Base-by-base conservation (phyloP, 2,113 vertebrate genomes). In the Myiozetetes cayanensis region DNA sequence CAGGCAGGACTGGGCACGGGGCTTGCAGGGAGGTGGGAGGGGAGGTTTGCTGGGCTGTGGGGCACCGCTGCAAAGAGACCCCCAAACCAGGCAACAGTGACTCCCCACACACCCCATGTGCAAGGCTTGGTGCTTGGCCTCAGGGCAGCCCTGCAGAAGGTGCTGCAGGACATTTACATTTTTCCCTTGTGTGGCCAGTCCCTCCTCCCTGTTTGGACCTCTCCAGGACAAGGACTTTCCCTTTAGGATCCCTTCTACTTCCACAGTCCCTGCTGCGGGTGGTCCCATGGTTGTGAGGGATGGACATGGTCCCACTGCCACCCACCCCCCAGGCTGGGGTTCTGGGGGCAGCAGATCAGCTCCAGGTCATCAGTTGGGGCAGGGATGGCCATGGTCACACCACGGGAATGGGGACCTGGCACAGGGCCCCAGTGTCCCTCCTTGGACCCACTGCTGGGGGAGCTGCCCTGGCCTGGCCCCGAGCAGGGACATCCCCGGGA, bases 21-120 rank as follows among this genome's bases (percentile, higher is more conserved):
- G 35, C 35, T 68, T 39, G 61, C 16, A 39, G 5, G 24, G 23
- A 15, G 31, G 27, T 43, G 58, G 25, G n/a, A 49, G 19, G 9
- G 53, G 44, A 59, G 75, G 56, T 43, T 63, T 59, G 19, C 22
- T 53, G 55, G 25, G 37, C 19, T 46, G 33, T 1, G 3, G 43
- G 22, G 9, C 27, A 52, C n/a, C 25, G 18, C 58, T 58, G n/a
- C 58, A 63, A 52, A 70, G 62, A 7, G n/a, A 50, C 14, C 27
- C 55, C 39, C 62, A 58, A 76, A 62, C 2, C 5, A 5, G 50
- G 59, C 15, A 86, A 43, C n/a, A 58, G 84, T 1, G 5, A n/a
- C 62, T 5, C 2, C 19, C 49, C 33, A 2, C 12, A 7, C 3
- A 12, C 12, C 22, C 21, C 2, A 1, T 0, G 2, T 7, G 21